These are phyloP conservation scores for Zeus faber DNA, from an alignment of 2,113 vertebrate genomes.

Conservation along the genomic window DNA sequence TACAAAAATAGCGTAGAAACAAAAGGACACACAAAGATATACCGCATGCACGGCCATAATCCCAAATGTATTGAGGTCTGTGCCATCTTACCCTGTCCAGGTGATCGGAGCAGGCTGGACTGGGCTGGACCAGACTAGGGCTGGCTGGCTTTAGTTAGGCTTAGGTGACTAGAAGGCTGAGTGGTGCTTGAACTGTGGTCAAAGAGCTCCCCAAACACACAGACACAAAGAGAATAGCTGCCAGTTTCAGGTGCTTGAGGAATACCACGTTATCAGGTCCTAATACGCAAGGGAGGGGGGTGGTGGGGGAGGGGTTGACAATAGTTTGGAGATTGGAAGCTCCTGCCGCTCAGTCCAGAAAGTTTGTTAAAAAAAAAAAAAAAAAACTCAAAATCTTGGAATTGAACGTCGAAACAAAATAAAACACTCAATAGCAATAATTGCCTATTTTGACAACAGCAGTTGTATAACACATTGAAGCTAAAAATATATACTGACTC, in stretches of 20 bases:
- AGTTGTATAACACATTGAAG: constrained; percentile 67
- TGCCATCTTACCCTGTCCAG: constrained; percentile 76
- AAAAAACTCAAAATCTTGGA: constrained; percentile 41
- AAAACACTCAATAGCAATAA: constrained; percentile 50
- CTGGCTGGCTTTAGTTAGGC: constrained; percentile 72
- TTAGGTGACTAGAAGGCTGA: constrained; percentile 76
- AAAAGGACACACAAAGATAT: neutral
- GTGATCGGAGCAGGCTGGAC: constrained; percentile 77
- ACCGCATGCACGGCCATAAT: neutral
- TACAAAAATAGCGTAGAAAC: neutral
- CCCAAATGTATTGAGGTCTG: neutral
- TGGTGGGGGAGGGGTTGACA: constrained; percentile 43
- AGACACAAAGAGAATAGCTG: constrained; percentile 76
- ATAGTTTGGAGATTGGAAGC: constrained; percentile 63
- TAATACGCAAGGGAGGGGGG: constrained; percentile 50
- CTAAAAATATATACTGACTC: constrained; percentile 59
- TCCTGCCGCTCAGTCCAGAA: constrained; percentile 68
- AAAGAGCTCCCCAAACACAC: constrained; percentile 72
- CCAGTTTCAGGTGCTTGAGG: constrained; percentile 73
- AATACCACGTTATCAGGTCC: constrained; percentile 61
- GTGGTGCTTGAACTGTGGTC: constrained; percentile 73
- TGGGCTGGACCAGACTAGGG: constrained; percentile 66
- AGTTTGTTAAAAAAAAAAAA: constrained; percentile 48
- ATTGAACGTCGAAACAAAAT: constrained; percentile 56
- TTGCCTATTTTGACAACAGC: constrained; percentile 48